These are phyloP conservation scores for Batillaria attramentaria DNA, from an alignment of 1,140 invertebrate genomes.

Conservation along the genomic window DNA sequence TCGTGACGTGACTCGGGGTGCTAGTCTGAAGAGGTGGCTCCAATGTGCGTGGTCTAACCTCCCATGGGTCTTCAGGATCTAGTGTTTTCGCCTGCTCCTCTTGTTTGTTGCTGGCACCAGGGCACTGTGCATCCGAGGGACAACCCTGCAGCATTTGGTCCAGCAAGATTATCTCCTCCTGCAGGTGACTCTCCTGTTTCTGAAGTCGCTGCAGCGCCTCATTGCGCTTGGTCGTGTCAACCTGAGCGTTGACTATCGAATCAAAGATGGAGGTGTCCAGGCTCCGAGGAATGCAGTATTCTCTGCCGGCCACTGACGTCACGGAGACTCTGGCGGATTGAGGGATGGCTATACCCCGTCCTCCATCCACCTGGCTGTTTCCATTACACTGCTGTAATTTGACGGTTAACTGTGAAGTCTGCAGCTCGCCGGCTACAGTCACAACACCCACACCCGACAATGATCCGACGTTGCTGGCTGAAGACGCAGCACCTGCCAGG, in stretches of 20 bases:
- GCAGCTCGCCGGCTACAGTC: not conserved
- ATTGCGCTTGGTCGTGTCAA: conserved; percentile 35
- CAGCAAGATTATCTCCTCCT: conserved; percentile 61
- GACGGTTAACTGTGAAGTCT: not conserved
- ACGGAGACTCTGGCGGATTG: not conserved
- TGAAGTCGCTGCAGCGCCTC: conserved; percentile 56
- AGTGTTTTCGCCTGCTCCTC: not conserved
- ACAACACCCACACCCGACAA: not conserved
- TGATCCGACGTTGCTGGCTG: not conserved
- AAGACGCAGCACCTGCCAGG: not conserved
- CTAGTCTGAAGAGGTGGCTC: conserved; percentile 1
- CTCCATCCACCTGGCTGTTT: not conserved
- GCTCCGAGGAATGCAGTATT: conserved; percentile 27
- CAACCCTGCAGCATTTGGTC: conserved; percentile 65
- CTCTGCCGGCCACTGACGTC: conserved; percentile 18
- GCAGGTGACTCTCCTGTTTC: conserved; percentile 56
- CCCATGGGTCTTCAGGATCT: not conserved
- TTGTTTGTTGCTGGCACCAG: not conserved
- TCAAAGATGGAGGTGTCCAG: conserved; percentile 26
- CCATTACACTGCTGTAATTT: not conserved
- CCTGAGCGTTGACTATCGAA: conserved; percentile 26
- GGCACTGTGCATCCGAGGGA: conserved; percentile 7
- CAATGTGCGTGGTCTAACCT: conserved; percentile 7
- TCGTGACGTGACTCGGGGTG: conserved; percentile 22
- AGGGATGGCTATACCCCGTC: not conserved